Conservation (phyloP, 23 tunicate genomes). For the Clavelina lepadiformis region DNA sequence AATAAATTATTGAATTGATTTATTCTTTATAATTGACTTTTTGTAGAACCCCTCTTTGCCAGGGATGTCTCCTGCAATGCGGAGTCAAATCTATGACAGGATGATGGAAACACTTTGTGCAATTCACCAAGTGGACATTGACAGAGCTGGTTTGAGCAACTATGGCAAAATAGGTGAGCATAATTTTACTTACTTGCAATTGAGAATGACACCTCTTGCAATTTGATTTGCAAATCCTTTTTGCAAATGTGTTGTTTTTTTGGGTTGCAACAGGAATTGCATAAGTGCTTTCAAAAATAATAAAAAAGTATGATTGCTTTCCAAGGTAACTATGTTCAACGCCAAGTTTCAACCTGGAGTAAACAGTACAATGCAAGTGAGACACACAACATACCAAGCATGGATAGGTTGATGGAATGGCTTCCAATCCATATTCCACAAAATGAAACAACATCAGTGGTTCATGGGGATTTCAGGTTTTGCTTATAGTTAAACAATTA, state of each 20-base stretch:
- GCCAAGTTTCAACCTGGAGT: slow-evolving; percentile 90
- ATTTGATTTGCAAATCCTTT: too few relatives aligned
- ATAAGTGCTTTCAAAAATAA: too few relatives aligned
- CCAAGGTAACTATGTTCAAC: slow-evolving; percentile 65
- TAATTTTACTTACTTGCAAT: too few relatives aligned
- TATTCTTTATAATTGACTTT: too few relatives aligned
- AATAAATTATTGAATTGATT: too few relatives aligned
- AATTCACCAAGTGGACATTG: slow-evolving; percentile 71
- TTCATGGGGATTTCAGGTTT: slow-evolving; percentile 89
- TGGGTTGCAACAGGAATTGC: too few relatives aligned
- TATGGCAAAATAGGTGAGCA: slow-evolving; percentile 73
- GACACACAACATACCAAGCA: slow-evolving; percentile 75
- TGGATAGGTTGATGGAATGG: slow-evolving; percentile 87
- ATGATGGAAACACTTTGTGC: slow-evolving; percentile 48
- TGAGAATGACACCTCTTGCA: too few relatives aligned
- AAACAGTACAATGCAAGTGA: slow-evolving; percentile 81
- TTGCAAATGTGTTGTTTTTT: too few relatives aligned
- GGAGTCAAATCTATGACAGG: slow-evolving; percentile 31
- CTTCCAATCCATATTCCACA: slow-evolving; percentile 73
- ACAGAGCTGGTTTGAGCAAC: slow-evolving; percentile 31
- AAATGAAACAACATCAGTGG: slow-evolving; percentile 62
- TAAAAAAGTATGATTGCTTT: too few relatives aligned
- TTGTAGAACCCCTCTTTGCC: slow-evolving; percentile 79
- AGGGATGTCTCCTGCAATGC: slow-evolving; percentile 36
- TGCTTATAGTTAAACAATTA: not conserved